Evolutionary conservation across 2,888 invertebrate species (phyloP), one percentile per base, ranked within the genome.

Genomic region (Melipona bicolor): DNA sequence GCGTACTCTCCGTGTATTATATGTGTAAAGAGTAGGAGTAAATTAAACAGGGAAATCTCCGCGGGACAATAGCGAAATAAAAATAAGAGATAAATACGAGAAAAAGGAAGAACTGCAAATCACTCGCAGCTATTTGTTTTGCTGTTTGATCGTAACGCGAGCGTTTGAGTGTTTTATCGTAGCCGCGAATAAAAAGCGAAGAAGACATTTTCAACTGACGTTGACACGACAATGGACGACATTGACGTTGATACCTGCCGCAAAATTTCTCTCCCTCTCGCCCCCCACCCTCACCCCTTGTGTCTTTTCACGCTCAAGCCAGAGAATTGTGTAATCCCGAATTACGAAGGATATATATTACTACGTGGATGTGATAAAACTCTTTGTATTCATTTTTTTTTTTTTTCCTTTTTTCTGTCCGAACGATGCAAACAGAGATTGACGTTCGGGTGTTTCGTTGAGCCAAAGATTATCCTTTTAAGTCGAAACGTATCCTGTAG

Each of bases 391-490:
- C 36, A 24, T 6, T 69, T n/a, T 36, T 68, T 52, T 11, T 17
- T 36, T 36, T 52, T 36, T 36, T n/a, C n/a, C n/a, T 21, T 54
- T 19, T 32, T 56, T 56, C 19, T 13, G 4, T 36, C 0, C 64
- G n/a, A 15, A 64, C 19, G 32, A 62, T 32, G 32, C 62, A 19
- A 21, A 64, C 19, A 27, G 21, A 21, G 0, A 24, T 64, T 21
- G 21, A 4, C 6, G 61, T 27, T 61, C 61, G 5, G 3, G 3
- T n/a, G 49, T 62, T 73, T 62, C 36, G 62, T 77, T 72, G 54
- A 87, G 82, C 83, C 80, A 87, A 88, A 86, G 86, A 88, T 75
- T 78, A 68, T 61, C 50, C 62, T 59, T 50, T 76, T 86, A 83
- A 75, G 67, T 65, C 61, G 61, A 62, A 52, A 65, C 73, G 78